Evolutionary conservation across 1,140 invertebrate species (phyloP).

Genomic region (Leptoteleia sp.): DNA sequence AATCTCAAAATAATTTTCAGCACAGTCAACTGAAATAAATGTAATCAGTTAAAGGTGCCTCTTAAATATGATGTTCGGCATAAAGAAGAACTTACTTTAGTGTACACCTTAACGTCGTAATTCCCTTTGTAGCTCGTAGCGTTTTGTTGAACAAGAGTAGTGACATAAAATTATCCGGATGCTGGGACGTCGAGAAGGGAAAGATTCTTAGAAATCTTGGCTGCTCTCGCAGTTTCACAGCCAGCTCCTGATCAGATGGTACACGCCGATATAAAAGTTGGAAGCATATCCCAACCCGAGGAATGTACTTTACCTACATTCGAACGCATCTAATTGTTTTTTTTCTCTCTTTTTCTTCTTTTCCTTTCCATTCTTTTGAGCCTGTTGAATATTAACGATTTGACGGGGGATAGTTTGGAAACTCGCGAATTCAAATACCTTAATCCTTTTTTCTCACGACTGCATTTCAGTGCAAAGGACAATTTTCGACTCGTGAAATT

Average conservation of each 20-base stretch:
- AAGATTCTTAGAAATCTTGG: conserved; percentile 71
- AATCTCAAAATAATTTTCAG: no score
- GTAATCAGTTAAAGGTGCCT: not conserved
- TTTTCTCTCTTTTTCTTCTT: no score
- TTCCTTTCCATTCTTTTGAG: no score
- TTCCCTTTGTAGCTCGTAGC: conserved; percentile 23
- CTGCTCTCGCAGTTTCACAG: conserved; percentile 62
- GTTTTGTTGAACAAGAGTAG: conserved; percentile 55
- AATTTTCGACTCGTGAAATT: conserved; percentile 11
- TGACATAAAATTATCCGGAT: conserved; percentile 71
- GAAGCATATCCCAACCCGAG: conserved; percentile 67
- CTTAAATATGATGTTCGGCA: not conserved
- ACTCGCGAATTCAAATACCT: conserved; percentile 7
- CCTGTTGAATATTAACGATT: conserved; percentile 26
- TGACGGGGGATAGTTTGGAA: not conserved
- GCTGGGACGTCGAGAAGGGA: conserved; percentile 53
- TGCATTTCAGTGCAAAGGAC: not conserved
- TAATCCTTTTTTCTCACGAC: conserved; percentile 3
- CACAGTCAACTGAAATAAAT: no score
- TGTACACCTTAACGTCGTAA: conserved; percentile 11
- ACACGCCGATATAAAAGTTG: conserved; percentile 70
- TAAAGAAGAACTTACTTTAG: conserved; percentile 1
- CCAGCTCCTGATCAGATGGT: conserved; percentile 67
- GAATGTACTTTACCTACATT: conserved; percentile 67
- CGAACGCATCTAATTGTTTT: conserved; percentile 34